Conservation (phyloP, 2,888 invertebrate genomes). For the Linnaemya tessellans region DNA sequence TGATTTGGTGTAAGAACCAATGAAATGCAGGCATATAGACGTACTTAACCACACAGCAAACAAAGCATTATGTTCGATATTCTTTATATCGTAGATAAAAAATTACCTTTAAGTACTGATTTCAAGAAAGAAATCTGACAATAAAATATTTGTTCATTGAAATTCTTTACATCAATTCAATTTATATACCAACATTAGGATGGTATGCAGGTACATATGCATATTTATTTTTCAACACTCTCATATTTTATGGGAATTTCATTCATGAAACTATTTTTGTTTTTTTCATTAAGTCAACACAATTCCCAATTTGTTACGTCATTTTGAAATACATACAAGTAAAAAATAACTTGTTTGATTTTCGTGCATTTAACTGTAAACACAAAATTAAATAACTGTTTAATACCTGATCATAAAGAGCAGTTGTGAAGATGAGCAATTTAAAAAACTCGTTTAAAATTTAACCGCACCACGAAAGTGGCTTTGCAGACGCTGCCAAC, state of each 20-base stretch:
- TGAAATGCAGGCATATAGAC: too few relatives aligned
- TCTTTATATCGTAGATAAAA: too few relatives aligned
- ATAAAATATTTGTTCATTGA: too few relatives aligned
- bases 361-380: constrained; percentile 46
- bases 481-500: constrained; percentile 11
- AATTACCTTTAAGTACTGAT: too few relatives aligned
- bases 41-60: too few relatives aligned
- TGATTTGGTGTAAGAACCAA: too few relatives aligned
- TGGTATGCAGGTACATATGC: too few relatives aligned
- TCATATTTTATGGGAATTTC: constrained; percentile 31
- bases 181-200: not conserved
- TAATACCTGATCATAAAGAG: constrained; percentile 46
- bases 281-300: constrained; percentile 2
- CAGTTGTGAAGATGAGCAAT: constrained; percentile 55
- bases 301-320: constrained; percentile 60
- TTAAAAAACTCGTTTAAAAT: constrained; percentile 62
- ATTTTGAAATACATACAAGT: constrained; percentile 22
- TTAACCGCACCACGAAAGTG: not conserved
- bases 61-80: too few relatives aligned
- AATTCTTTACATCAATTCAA: too few relatives aligned
- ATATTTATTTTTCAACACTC: not conserved
- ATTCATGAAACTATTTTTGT: constrained; percentile 45
- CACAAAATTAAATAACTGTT: constrained; percentile 55
- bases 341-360: constrained; percentile 45
- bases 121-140: too few relatives aligned